Conservation (phyloP, 2,888 invertebrate species). For the Drosophila meridionalis region DNA sequence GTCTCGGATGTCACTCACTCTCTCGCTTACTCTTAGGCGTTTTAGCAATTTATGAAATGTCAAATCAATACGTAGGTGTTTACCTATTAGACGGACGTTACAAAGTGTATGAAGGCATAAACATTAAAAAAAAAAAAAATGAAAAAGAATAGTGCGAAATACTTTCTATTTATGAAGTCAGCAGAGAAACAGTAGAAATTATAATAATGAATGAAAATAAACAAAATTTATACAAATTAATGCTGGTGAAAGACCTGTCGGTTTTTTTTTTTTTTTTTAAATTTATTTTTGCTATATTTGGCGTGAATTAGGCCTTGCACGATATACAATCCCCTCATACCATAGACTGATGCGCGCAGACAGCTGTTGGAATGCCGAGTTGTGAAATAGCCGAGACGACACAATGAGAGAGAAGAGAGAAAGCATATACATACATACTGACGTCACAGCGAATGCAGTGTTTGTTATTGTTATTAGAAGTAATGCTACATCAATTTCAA, state of each 20-base stretch:
- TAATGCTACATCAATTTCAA: conserved; percentile 13
- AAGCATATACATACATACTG: conserved; percentile 26
- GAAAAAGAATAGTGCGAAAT: neutral
- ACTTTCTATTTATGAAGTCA: conserved; percentile 23
- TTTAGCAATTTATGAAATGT: conserved; percentile 55
- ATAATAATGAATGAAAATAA: conserved; percentile 15
- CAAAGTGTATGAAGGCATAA: conserved; percentile 1
- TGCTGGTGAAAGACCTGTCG: conserved; percentile 23
- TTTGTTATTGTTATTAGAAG: conserved; percentile 11
- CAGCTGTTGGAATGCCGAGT: conserved; percentile 56
- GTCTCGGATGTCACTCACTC: conserved; percentile 22
- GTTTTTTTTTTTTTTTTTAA: neutral
- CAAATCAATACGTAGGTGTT: conserved; percentile 40
- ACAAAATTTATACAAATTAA: conserved; percentile 25
- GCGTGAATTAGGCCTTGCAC: conserved; percentile 27
- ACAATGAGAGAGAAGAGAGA: conserved; percentile 2
- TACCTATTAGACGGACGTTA: conserved; percentile 21
- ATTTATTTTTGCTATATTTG: conserved; percentile 13
- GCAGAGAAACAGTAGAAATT: conserved; percentile 5
- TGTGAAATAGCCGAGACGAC: conserved; percentile 32
- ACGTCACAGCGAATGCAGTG: conserved; percentile 38
- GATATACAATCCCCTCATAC: conserved; percentile 10
- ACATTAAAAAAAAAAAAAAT: neutral
- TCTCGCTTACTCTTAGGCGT: conserved; percentile 8
- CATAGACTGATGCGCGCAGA: conserved; percentile 14